Evolutionary conservation across 1,140 invertebrate species (phyloP), one percentile per base, ranked within the genome.

Genomic region (Copidosoma floridanum): DNA sequence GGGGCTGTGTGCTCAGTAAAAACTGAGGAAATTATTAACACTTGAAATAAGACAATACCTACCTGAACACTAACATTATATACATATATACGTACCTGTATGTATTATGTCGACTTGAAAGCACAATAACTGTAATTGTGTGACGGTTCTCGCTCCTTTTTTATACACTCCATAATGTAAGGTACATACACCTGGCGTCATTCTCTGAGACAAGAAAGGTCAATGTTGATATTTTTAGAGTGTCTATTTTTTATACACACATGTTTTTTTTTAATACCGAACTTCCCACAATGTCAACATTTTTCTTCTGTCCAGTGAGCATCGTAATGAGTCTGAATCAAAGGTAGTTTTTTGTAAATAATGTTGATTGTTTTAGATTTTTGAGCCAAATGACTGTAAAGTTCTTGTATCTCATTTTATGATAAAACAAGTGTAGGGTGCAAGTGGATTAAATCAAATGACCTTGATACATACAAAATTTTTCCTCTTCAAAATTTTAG

Each of bases 191-290:
- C n/a, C n/a, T n/a, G n/a, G n/a, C n/a, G n/a, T n/a, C n/a, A n/a
- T n/a, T n/a, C 20, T 8, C 20, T 21, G 48, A 11, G 11, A 50
- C 11, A 48, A 8, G 32, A 4, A 40, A 57, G 35, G 46, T 57
- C 55, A 50, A 29, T 57, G 46, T 38, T 50, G 29, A 57, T 57
- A 40, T 48, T 48, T 50, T 50, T 38, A 20, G 16, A 38, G 23
- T 3, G 14, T n/a, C n/a, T 29, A 23, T 41, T 53, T 53, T 12
- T 48, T 32, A 32, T 24, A n/a, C 1, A 21, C 21, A 38, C 18
- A 11, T 38, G n/a, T n/a, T n/a, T n/a, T n/a, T n/a, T n/a, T n/a
- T n/a, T n/a, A n/a, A n/a, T n/a, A n/a, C n/a, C 32, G 1, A 24
- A 37, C 16, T 3, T 37, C 8, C 40, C 23, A 43, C 18, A 27